Base-by-base conservation (phyloP, 2,888 invertebrate species). In the Pheosia tremula region DNA sequence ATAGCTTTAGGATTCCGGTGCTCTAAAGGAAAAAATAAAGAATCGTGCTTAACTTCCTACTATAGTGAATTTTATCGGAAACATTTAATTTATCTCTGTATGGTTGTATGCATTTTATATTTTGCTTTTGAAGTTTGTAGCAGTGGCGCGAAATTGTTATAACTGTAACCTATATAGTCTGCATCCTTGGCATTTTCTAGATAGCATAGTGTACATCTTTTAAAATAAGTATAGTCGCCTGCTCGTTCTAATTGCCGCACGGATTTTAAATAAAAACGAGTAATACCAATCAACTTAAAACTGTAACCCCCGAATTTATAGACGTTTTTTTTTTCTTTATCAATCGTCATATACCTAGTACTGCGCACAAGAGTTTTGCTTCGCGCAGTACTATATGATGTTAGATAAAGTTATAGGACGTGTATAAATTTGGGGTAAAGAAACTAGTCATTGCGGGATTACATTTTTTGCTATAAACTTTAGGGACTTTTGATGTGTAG, bases 91-190 rank as follows among this genome's bases (percentile, higher is more conserved):
- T 47, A 5, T n/a, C 47, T 5, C 11, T 10, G 10, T 47, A n/a
- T 24, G 3, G 11, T 52, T 52, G 60, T 61, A 58, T 38, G 54
- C 53, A 39, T 57, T 62, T 64, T 54, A 64, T 67, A 62, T 66
- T 57, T 63, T 62, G 37, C 45, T 58, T 53, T 62, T 54, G 7
- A 64, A 66, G 57, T 62, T 66, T 55, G 56, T 37, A 63, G 57
- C 53, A 56, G 47, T 43, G 57, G 56, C 49, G 24, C 62, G 66
- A 55, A 66, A 66, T 66, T 68, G 68, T 71, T 68, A 71, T 71
- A 65, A 70, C 58, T 45, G 56, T 50, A 55, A 56, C 52, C 45
- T 60, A 6, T 13, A 10, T 45, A 52, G 43, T 39, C 4, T 36
- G 43, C 11, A n/a, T 37, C 43, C 24, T 39, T 37, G 11, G 36